A percentile compares a stretch with the other conserved stretches of the same genome.
Evolutionary conservation across 2,888 invertebrate genomes (phyloP).

Genomic region (Polia nebulosa): DNA sequence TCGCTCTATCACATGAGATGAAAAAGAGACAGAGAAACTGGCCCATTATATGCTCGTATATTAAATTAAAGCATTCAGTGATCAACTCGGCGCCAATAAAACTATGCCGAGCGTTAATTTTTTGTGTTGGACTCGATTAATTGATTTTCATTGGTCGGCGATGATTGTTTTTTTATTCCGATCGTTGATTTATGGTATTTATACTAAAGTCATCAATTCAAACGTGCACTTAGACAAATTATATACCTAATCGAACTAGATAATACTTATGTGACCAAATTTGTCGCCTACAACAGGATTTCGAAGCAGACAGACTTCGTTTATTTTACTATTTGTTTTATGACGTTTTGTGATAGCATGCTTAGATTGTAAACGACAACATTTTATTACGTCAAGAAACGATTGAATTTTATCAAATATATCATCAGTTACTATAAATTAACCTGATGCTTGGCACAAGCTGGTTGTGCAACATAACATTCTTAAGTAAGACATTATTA

Average conservation of each 20-base stretch:
- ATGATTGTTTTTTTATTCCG: conserved; percentile 67
- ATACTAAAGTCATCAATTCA: conserved; percentile 62
- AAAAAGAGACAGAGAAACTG: conserved; percentile 67
- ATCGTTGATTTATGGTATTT: conserved; percentile 73
- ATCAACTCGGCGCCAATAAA: conserved; percentile 81
- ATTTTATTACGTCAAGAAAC: conserved; percentile 8
- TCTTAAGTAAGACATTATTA: conserved; percentile 68
- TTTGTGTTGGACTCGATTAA: conserved; percentile 80
- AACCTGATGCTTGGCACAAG: conserved; percentile 24
- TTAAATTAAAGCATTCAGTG: conserved; percentile 82
- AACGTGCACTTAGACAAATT: conserved; percentile 52
- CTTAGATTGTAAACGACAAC: conserved; percentile 3
- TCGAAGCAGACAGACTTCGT: conserved; percentile 3
- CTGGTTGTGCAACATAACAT: conserved; percentile 47
- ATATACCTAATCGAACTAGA: conserved; percentile 26
- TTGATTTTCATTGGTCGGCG: conserved; percentile 81
- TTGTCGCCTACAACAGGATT: conserved; percentile 34
- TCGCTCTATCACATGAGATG: conserved; percentile 59
- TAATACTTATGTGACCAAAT: conserved; percentile 31
- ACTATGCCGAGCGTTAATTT: conserved; percentile 74
- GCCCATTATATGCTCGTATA: conserved; percentile 74
- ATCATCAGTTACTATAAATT: conserved; percentile 36
- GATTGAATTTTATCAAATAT: conserved; percentile 38
- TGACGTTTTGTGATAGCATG: conserved; percentile 11
- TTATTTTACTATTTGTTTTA: conserved; percentile 19